Conservation (phyloP, 2,888 invertebrate genomes). For the Hypena proboscidalis region DNA sequence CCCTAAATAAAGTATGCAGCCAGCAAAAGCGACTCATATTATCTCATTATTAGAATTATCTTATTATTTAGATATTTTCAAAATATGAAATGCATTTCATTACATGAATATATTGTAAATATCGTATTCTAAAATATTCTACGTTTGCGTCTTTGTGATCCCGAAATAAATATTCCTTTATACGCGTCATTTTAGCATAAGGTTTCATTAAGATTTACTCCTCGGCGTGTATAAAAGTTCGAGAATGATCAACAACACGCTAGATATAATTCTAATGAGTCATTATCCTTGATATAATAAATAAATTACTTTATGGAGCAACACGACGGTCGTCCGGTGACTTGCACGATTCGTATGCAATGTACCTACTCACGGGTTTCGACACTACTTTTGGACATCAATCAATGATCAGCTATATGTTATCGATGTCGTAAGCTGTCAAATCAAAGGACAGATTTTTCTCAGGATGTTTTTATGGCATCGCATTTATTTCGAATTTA, state of each 20-base stretch:
- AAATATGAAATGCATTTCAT: too few relatives aligned
- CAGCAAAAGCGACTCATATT: too few relatives aligned
- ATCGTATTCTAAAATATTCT: too few relatives aligned
- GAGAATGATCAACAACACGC: constrained; percentile 22
- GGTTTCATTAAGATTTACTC: too few relatives aligned
- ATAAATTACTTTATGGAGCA: constrained; percentile 29
- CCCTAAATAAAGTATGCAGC: too few relatives aligned
- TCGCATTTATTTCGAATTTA: not conserved
- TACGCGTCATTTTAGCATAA: too few relatives aligned
- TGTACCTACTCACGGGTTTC: constrained; percentile 23
- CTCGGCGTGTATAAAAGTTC: too few relatives aligned
- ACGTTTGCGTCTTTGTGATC: too few relatives aligned
- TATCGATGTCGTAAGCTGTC: constrained; percentile 7
- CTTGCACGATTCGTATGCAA: constrained; percentile 22
- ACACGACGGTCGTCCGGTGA: constrained; percentile 25
- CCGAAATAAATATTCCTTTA: too few relatives aligned
- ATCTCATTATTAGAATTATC: too few relatives aligned
- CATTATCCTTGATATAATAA: constrained; percentile 40
- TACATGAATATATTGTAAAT: too few relatives aligned
- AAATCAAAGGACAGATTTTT: constrained; percentile 4
- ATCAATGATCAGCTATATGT: constrained; percentile 27
- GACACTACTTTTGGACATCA: constrained; percentile 25
- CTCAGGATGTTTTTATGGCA: not conserved
- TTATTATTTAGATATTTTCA: too few relatives aligned
- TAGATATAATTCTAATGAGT: constrained; percentile 28